Percentiles rank a stretch among this genome's conserved stretches.
Conservation (phyloP, 2,113 vertebrate genomes). For the Embiotoca jacksoni region DNA sequence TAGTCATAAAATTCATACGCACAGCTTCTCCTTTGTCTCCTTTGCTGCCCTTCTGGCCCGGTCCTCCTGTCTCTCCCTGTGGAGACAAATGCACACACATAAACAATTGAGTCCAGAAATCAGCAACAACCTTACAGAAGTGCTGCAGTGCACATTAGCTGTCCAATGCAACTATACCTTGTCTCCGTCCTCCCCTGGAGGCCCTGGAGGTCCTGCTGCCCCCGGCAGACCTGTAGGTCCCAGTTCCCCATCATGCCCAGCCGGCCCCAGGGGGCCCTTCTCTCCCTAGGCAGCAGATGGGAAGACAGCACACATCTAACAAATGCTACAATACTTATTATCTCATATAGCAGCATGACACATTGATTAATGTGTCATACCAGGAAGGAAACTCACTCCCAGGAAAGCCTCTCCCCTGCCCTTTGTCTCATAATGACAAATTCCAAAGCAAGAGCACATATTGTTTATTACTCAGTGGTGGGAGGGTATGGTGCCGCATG, state of each 20-base stretch:
- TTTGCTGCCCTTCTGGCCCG: constrained; percentile 93
- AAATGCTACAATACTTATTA: constrained; percentile 37
- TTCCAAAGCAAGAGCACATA: constrained; percentile 34
- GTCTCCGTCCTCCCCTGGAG: constrained; percentile 92
- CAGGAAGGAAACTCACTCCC: constrained; percentile 1
- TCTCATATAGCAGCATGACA: constrained; percentile 40
- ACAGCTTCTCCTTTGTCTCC: constrained; percentile 92
- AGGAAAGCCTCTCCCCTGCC: constrained; percentile 30
- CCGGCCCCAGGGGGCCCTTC: constrained; percentile 86
- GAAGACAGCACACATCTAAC: constrained; percentile 34
- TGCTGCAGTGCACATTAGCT: not conserved
- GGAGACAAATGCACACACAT: constrained; percentile 33
- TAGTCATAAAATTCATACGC: constrained; percentile 67
- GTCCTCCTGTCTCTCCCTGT: constrained; percentile 90
- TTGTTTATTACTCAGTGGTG: constrained; percentile 51
- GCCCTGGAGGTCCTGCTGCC: constrained; percentile 83
- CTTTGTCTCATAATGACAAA: constrained; percentile 45
- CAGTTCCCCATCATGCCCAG: constrained; percentile 87
- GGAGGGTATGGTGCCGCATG: constrained; percentile 43
- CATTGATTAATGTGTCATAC: constrained; percentile 42
- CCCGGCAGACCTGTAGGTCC: constrained; percentile 88
- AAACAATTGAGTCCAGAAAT: not conserved
- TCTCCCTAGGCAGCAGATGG: constrained; percentile 86
- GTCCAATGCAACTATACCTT: constrained; percentile 82
- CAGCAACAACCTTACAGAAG: not conserved